Evolutionary conservation across 1,140 invertebrate genomes (phyloP).

Genomic region (Zeugodacus cucurbitae): DNA sequence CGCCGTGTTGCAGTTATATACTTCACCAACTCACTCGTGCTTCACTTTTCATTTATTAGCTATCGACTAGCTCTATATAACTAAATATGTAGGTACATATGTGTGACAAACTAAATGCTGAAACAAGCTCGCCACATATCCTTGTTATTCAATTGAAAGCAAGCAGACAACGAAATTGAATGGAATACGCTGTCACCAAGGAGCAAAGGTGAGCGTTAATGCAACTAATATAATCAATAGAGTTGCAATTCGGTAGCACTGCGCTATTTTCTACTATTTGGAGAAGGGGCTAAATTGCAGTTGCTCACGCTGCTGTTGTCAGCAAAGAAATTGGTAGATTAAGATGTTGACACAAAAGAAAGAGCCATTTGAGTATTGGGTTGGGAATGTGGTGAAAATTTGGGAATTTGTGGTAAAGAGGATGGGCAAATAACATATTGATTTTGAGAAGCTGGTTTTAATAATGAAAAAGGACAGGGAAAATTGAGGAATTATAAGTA

Average conservation of each 20-base stretch:
- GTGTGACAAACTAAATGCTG: too few relatives aligned
- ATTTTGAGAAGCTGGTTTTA: too few relatives aligned
- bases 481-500: too few relatives aligned
- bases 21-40: too few relatives aligned
- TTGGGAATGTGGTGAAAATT: not conserved
- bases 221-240: slow-evolving; percentile 28
- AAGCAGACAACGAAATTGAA: not conserved
- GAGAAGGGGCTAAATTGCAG: too few relatives aligned
- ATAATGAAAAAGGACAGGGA: too few relatives aligned
- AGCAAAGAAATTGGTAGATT: slow-evolving; percentile 23
- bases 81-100: too few relatives aligned
- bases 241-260: not conserved
- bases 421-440: not conserved
- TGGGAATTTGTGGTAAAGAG: not conserved
- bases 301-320: not conserved
- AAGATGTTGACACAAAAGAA: not conserved
- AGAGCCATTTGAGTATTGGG: not conserved
- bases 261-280: not conserved
- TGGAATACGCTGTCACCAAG: slow-evolving; percentile 3
- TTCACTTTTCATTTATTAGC: too few relatives aligned
- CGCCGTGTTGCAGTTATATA: too few relatives aligned
- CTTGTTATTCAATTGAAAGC: not conserved
- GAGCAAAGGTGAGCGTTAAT: slow-evolving; percentile 6
- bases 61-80: too few relatives aligned
- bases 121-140: not conserved